phyloP scores from a whole-genome alignment of 2,113 vertebrate genomes.

The Chlorocebus sabaeus region DNA sequence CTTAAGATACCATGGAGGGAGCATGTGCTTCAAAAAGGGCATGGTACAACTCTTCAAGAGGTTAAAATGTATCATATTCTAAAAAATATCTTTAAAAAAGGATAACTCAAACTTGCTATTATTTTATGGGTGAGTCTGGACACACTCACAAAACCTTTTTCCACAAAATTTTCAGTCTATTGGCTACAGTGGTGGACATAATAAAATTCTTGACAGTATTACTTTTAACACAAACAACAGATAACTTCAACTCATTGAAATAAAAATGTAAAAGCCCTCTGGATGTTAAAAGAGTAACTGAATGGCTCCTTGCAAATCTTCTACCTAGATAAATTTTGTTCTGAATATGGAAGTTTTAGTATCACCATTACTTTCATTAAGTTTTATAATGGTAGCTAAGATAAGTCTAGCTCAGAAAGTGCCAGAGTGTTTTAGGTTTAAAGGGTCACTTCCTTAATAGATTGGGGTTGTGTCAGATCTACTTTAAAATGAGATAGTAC shows the following conservation, averaged over 20 bases:
- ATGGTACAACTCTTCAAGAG: neutral
- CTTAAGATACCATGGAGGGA: neutral
- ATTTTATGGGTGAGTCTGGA: neutral
- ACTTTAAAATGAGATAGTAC: conserved; percentile 71
- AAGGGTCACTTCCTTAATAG: conserved; percentile 70
- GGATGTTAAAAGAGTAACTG: conserved; percentile 40
- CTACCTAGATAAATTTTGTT: conserved; percentile 27
- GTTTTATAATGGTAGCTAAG: conserved; percentile 56
- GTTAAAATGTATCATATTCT: neutral
- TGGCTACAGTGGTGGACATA: neutral
- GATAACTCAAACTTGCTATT: neutral
- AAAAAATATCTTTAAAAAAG: neutral
- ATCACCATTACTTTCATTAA: conserved; percentile 55
- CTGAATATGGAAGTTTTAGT: conserved; percentile 45
- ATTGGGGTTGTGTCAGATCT: conserved; percentile 53
- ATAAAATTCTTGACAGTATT: conserved; percentile 32
- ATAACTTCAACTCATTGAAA: conserved; percentile 42
- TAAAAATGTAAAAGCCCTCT: conserved; percentile 33
- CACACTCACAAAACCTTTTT: neutral
- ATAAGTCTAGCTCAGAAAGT: conserved; percentile 34
- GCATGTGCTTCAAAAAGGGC: neutral
- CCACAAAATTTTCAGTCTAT: conserved; percentile 17
- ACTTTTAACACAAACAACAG: conserved; percentile 37
- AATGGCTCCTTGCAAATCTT: conserved; percentile 30
- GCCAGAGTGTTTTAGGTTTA: conserved; percentile 53